These are phyloP conservation scores for Capra hircus DNA, from an alignment of 2,113 vertebrate species.

Conservation along the genomic window DNA sequence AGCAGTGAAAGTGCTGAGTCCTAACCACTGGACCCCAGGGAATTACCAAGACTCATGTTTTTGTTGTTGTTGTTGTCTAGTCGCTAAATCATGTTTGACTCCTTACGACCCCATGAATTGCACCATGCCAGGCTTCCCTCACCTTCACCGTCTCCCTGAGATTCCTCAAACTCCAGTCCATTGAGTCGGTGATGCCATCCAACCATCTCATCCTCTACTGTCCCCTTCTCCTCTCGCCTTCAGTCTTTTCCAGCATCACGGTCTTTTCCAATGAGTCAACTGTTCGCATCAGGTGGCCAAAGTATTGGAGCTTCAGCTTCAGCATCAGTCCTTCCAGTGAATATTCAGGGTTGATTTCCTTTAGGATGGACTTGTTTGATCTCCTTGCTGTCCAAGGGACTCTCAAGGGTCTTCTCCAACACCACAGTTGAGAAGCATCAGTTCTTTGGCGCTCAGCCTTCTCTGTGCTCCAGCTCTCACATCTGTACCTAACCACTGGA, in stretches of 20 bases:
- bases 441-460: not conserved
- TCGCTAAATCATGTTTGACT: not conserved
- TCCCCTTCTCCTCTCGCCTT: not conserved
- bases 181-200: not conserved
- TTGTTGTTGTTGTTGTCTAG: not conserved
- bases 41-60: not conserved
- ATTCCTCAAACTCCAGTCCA: not conserved
- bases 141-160: not conserved
- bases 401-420: not conserved
- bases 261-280: not conserved
- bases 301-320: not conserved
- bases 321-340: not conserved
- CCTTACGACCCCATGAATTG: not conserved
- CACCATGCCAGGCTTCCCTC: not conserved
- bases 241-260: not conserved
- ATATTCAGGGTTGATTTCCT: not conserved
- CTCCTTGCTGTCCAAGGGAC: not conserved
- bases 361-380: not conserved
- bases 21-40: not conserved
- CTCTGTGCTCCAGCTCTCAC: not conserved
- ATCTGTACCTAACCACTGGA: not conserved
- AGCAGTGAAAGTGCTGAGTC: not conserved
- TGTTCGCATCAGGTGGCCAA: not conserved
- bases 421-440: not conserved
- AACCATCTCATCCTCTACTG: not conserved